These are phyloP conservation scores for Lepidostoma basale DNA, from an alignment of 1,140 invertebrate genomes.

Conservation along the genomic window DNA sequence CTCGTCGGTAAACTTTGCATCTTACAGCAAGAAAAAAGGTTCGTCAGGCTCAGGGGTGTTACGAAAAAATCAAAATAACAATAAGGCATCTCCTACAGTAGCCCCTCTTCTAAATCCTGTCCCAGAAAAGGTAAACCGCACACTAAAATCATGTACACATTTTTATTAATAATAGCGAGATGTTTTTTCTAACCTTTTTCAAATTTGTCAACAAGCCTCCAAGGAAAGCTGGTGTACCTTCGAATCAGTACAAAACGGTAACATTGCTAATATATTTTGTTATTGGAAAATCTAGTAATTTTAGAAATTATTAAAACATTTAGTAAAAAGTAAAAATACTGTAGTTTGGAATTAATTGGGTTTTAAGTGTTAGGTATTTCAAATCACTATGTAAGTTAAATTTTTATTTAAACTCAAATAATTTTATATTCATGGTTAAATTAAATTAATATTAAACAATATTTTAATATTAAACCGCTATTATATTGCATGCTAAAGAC, in stretches of 20 bases:
- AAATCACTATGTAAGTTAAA: too few relatives aligned
- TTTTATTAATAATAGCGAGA: neutral
- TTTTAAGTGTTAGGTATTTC: too few relatives aligned
- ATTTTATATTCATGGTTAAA: too few relatives aligned
- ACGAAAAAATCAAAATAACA: neutral
- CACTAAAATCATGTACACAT: neutral
- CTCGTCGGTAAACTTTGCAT: constrained; percentile 24
- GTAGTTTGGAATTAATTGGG: too few relatives aligned
- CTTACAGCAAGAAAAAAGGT: constrained; percentile 26
- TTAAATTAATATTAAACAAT: too few relatives aligned
- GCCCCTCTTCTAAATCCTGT: neutral
- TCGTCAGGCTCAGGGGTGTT: neutral
- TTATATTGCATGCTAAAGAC: too few relatives aligned
- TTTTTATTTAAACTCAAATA: too few relatives aligned
- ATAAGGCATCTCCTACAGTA: neutral
- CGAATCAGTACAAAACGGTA: constrained; percentile 41
- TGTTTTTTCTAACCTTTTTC: neutral
- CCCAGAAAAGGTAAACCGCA: neutral
- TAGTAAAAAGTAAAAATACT: too few relatives aligned
- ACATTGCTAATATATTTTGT: neutral
- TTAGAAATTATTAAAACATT: too few relatives aligned
- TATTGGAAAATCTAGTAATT: too few relatives aligned
- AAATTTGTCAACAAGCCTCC: constrained; percentile 36
- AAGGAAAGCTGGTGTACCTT: constrained; percentile 21
- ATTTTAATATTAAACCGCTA: too few relatives aligned